Evolutionary conservation across 2,888 invertebrate genomes (phyloP).

Genomic region (Drosophila buzzatii): DNA sequence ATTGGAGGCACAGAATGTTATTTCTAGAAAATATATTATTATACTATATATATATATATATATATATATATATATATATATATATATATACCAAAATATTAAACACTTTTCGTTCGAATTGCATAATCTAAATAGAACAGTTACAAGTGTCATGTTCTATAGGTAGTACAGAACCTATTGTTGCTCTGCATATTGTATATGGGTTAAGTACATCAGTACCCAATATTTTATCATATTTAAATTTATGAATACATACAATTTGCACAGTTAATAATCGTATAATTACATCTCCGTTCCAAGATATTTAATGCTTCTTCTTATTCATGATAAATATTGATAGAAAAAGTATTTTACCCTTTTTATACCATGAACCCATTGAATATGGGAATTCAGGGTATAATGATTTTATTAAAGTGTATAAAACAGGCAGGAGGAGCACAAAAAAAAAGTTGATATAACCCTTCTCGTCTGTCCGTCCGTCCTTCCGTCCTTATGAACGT

Average conservation of each 20-base stretch:
- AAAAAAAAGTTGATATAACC: too few relatives aligned
- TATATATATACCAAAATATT: background rate
- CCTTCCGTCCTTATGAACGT: too few relatives aligned
- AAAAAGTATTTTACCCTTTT: too few relatives aligned
- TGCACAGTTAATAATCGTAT: background rate
- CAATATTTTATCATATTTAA: background rate
- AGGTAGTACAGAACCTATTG: background rate
- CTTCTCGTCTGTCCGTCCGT: too few relatives aligned
- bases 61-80: background rate
- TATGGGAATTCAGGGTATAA: too few relatives aligned
- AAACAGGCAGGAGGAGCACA: too few relatives aligned
- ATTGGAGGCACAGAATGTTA: slow-evolving; percentile 6
- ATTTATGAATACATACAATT: slow-evolving; percentile 10
- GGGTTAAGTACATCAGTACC: background rate
- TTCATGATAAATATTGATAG: background rate
- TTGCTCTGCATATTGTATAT: background rate
- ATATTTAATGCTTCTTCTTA: background rate
- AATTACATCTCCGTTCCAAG: background rate
- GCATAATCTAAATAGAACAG: background rate
- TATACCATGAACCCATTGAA: too few relatives aligned
- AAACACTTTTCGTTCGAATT: background rate
- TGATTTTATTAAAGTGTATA: too few relatives aligned
- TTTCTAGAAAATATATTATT: slow-evolving; percentile 16
- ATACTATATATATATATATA: background rate
- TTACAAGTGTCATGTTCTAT: background rate